These are phyloP conservation scores for Cataglyphis hispanica DNA, from an alignment of 1,140 invertebrate genomes.

Conservation along the genomic window DNA sequence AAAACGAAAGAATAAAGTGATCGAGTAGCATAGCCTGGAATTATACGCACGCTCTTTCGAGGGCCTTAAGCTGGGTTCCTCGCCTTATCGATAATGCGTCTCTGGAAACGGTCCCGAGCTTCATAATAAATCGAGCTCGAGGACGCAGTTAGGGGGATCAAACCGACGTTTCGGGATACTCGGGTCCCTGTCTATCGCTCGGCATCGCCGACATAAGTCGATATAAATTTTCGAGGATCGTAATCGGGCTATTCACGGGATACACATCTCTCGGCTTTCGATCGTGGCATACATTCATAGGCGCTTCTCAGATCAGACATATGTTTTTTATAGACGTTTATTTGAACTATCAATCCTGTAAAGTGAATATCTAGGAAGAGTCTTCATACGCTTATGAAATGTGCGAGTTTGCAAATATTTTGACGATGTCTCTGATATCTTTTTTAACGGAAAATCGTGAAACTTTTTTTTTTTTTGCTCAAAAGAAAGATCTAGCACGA, in stretches of 20 bases:
- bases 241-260: constrained; percentile 54
- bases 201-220: constrained; percentile 67
- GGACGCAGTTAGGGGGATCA: constrained; percentile 72
- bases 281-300: not conserved
- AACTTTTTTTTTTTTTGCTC: not conserved
- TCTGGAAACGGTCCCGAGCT: constrained; percentile 56
- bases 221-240: constrained; percentile 74
- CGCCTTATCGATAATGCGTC: constrained; percentile 72
- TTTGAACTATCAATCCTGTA: constrained; percentile 62
- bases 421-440: not conserved
- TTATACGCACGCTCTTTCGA: constrained; percentile 60
- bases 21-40: constrained; percentile 45
- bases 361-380: constrained; percentile 61
- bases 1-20: constrained; percentile 28
- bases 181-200: constrained; percentile 14
- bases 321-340: constrained; percentile 58
- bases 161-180: constrained; percentile 66
- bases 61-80: constrained; percentile 45
- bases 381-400: not conserved
- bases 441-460: not conserved
- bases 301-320: constrained; percentile 8
- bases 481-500: not conserved
- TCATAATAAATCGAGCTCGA: constrained; percentile 74
- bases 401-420: not conserved
- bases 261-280: constrained; percentile 52